Conservation (phyloP, 2,888 invertebrate species). For the Abrostola tripartita region DNA sequence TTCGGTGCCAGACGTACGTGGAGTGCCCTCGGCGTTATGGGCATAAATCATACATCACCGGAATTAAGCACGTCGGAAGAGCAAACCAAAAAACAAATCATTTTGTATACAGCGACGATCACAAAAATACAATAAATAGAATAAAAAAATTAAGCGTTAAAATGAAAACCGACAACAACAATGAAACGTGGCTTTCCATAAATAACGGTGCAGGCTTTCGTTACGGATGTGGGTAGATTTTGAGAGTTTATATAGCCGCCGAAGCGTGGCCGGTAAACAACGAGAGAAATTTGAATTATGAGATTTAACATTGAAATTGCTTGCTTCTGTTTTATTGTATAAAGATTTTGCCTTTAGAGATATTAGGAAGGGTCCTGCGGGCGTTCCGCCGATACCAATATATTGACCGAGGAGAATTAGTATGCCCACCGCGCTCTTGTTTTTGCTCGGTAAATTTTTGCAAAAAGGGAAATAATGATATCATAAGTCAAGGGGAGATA, state of each 20-base stretch:
- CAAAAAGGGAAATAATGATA: conserved; percentile 86
- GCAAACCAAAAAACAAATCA: conserved; percentile 79
- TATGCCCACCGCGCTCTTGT: conserved; percentile 80
- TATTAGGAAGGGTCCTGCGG: conserved; percentile 64
- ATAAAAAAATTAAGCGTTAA: conserved; percentile 81
- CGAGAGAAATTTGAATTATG: conserved; percentile 83
- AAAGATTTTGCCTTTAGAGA: conserved; percentile 75
- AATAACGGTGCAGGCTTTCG: conserved; percentile 85
- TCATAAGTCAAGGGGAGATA: conserved; percentile 85
- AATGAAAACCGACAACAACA: conserved; percentile 85
- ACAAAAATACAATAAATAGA: conserved; percentile 76
- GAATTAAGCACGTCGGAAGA: conserved; percentile 75
- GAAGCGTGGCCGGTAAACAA: conserved; percentile 81
- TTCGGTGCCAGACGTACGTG: conserved; percentile 61
- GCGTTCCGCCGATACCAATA: conserved; percentile 74
- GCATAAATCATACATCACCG: conserved; percentile 74
- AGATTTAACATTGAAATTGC: conserved; percentile 81
- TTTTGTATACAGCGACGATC: conserved; percentile 66
- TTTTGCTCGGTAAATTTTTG: conserved; percentile 82
- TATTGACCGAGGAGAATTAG: conserved; percentile 84
- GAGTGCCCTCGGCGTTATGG: conserved; percentile 58
- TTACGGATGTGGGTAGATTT: conserved; percentile 85
- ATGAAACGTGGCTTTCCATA: conserved; percentile 85
- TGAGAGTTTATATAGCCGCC: conserved; percentile 82
- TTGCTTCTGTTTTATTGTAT: conserved; percentile 77